Evolutionary conservation across 2,797 vertebrate genomes (phyloP).

Genomic region (Acipenser transmontanus): DNA sequence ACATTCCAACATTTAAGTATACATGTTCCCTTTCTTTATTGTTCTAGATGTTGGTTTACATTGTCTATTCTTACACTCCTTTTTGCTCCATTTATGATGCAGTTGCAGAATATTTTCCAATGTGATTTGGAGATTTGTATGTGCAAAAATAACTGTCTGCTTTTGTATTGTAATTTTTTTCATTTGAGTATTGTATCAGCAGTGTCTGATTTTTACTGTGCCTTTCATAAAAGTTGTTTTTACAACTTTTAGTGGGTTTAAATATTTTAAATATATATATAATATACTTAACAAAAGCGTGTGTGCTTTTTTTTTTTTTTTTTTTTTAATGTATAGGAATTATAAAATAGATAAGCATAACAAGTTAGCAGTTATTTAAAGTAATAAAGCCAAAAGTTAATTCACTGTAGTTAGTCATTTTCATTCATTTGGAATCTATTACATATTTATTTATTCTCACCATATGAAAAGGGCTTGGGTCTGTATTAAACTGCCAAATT

Average conservation of each 20-base stretch:
- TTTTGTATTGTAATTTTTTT: constrained; percentile 89
- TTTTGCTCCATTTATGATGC: constrained; percentile 41
- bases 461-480: not conserved
- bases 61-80: constrained; percentile 65
- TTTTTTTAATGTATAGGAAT: constrained; percentile 3
- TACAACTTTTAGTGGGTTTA: constrained; percentile 94
- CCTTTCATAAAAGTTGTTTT: constrained; percentile 95
- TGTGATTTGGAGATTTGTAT: constrained; percentile 76
- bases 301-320: constrained; percentile 44
- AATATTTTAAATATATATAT: constrained; percentile 79
- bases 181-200: constrained; percentile 88
- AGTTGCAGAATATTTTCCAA: constrained; percentile 63
- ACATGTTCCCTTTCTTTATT: constrained; percentile 44
- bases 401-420: not conserved
- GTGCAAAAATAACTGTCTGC: constrained; percentile 82
- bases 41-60: constrained; percentile 64
- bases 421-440: not conserved
- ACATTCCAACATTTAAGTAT: constrained; percentile 60
- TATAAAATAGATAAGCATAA: not conserved
- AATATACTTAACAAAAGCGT: constrained; percentile 20
- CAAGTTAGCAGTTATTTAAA: not conserved
- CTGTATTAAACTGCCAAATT: not conserved
- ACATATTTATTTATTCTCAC: not conserved
- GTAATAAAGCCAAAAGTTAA: not conserved
- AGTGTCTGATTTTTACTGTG: constrained; percentile 97